These are phyloP conservation scores for Cirrhinus molitorella DNA, from an alignment of 2,797 vertebrate genomes.

Conservation along the genomic window DNA sequence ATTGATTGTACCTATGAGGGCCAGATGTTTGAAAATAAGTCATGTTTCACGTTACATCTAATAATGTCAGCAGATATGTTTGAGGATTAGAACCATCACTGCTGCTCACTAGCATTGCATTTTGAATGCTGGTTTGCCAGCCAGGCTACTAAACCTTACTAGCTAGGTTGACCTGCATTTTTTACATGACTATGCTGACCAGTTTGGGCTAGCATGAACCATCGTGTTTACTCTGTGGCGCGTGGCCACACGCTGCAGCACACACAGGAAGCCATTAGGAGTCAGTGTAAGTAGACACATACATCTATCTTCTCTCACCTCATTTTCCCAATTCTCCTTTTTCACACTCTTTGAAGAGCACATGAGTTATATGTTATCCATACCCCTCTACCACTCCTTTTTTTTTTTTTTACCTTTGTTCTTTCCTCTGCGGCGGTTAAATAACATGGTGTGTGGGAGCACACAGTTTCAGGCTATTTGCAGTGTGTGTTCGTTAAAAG, in stretches of 20 bases:
- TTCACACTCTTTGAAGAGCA: constrained; percentile 16
- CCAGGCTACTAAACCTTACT: not conserved
- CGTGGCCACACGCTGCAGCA: not conserved
- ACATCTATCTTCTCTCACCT: constrained; percentile 15
- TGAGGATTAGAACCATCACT: not conserved
- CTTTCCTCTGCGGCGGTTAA: not conserved
- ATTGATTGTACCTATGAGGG: not conserved
- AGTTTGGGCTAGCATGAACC: not conserved
- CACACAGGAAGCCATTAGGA: not conserved
- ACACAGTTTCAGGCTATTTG: constrained; percentile 13
- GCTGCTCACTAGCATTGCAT: not conserved
- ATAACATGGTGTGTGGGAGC: not conserved
- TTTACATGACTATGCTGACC: not conserved
- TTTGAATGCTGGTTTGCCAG: not conserved
- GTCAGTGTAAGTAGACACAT: not conserved
- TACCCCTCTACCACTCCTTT: not conserved
- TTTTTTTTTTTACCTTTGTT: constrained; percentile 9
- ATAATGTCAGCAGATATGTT: not conserved
- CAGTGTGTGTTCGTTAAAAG: not conserved
- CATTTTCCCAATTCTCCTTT: not conserved
- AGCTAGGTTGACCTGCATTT: not conserved
- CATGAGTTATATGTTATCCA: constrained; percentile 50
- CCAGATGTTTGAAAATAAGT: not conserved
- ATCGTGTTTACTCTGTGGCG: not conserved
- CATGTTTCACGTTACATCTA: not conserved